Percentiles rank a stretch among this genome's conserved stretches.
Evolutionary conservation across 2,888 invertebrate species (phyloP).

Genomic region (Conchocele bisecta): DNA sequence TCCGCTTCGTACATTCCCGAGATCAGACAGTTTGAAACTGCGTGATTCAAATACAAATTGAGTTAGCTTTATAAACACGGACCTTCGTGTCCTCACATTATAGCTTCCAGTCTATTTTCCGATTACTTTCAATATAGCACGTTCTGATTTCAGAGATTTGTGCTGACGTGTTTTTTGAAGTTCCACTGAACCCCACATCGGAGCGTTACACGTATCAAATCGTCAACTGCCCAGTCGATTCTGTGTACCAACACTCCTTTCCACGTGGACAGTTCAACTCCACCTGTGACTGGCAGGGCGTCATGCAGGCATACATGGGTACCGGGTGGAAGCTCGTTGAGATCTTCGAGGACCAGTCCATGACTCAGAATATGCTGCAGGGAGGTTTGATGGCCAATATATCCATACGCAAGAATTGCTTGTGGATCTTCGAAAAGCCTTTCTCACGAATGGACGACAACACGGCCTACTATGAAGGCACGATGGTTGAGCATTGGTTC

Average conservation of each 20-base stretch:
- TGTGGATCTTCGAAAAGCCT: slow-evolving; percentile 80
- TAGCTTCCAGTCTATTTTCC: no score
- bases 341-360: slow-evolving; percentile 72
- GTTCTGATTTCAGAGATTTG: slow-evolving; percentile 70
- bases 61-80: no score
- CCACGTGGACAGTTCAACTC: slow-evolving; percentile 31
- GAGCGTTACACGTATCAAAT: slow-evolving; percentile 72
- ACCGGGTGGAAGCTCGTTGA: slow-evolving; percentile 78
- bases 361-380: slow-evolving; percentile 10
- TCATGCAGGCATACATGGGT: slow-evolving; percentile 69
- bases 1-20: background rate
- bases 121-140: no score
- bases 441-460: slow-evolving; percentile 66
- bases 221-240: slow-evolving; percentile 65
- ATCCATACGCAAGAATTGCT: slow-evolving; percentile 60
- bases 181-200: slow-evolving; percentile 63
- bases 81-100: no score
- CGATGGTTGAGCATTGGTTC: slow-evolving; percentile 72
- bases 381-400: slow-evolving; percentile 34
- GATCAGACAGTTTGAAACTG: background rate
- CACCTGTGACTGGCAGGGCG: slow-evolving; percentile 69
- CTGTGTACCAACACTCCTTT: slow-evolving; percentile 16
- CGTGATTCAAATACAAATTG: background rate
- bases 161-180: slow-evolving; percentile 78
- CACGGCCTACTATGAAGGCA: slow-evolving; percentile 75